Conservation (phyloP, 92 coral and sea anemone species). For the Epizoanthus scotinus region DNA sequence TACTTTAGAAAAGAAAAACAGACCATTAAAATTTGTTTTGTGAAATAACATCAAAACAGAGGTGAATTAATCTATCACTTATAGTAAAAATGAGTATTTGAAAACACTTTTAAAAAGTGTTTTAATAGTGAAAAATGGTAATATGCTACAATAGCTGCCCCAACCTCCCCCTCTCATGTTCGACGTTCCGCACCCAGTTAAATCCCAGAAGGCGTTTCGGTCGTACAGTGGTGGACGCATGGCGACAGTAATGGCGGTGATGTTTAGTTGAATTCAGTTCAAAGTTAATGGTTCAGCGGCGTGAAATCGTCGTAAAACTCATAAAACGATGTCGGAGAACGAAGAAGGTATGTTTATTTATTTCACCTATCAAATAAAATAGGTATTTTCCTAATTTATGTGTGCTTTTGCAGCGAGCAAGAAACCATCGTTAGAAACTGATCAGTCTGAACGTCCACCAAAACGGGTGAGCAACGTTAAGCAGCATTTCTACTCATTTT, state of each 20-base stretch:
- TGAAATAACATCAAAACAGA: neutral
- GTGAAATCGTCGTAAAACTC: conserved; percentile 32
- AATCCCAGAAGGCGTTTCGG: conserved; percentile 52
- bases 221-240: conserved; percentile 52
- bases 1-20: neutral
- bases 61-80: no score
- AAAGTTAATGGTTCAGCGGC: conserved; percentile 40
- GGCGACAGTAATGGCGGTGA: conserved; percentile 28
- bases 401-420: conserved; percentile 66
- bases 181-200: conserved; percentile 17
- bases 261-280: conserved; percentile 15
- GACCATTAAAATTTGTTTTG: neutral
- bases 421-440: conserved; percentile 57
- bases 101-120: no score
- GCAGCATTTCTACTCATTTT: neutral
- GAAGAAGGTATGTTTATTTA: conserved; percentile 65
- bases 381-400: conserved; percentile 8
- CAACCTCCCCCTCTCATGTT: neutral
- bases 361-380: neutral
- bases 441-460: conserved; percentile 66
- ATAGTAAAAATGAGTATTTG: no score
- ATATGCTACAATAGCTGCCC: neutral
- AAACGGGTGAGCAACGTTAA: conserved; percentile 66
- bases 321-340: conserved; percentile 74
- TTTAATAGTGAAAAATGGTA: neutral